Conservation (phyloP, 2,888 invertebrate genomes). For the Lepetodrilus schrolli region DNA sequence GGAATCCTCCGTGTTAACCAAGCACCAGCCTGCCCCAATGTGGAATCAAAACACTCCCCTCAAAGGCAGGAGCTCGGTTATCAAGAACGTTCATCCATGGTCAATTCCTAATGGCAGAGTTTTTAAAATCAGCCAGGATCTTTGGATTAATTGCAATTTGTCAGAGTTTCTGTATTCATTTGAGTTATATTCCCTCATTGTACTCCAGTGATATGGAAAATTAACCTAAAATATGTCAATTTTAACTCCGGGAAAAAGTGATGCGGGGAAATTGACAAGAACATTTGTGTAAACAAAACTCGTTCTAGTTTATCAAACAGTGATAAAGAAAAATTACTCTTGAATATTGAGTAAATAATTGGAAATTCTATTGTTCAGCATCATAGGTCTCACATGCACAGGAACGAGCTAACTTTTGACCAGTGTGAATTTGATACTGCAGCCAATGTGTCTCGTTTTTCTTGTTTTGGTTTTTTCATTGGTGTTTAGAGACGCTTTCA, state of each 20-base stretch:
- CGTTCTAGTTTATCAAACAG: too few species aligned
- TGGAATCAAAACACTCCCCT: slow-evolving; percentile 18
- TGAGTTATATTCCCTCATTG: background rate
- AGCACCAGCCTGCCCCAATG: background rate
- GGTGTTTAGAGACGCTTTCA: too few species aligned
- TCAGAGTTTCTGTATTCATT: background rate
- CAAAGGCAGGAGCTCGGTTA: background rate
- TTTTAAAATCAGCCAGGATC: slow-evolving; percentile 16
- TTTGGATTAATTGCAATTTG: slow-evolving; percentile 21
- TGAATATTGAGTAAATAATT: too few species aligned
- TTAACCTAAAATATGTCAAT: background rate
- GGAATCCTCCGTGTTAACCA: slow-evolving; percentile 4
- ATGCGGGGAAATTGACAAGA: background rate
- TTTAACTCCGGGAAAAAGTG: background rate
- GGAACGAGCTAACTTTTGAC: too few species aligned
- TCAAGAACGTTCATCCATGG: slow-evolving; percentile 24
- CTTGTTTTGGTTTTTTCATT: too few species aligned
- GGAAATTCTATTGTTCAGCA: too few species aligned
- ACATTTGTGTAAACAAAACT: background rate
- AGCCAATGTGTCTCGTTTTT: too few species aligned
- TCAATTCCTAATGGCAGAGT: background rate
- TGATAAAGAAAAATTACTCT: too few species aligned
- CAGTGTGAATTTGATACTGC: too few species aligned
- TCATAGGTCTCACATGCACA: too few species aligned
- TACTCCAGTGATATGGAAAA: slow-evolving; percentile 6